Conservation (phyloP, 1,140 invertebrate species). For the Sycobia sp. region DNA sequence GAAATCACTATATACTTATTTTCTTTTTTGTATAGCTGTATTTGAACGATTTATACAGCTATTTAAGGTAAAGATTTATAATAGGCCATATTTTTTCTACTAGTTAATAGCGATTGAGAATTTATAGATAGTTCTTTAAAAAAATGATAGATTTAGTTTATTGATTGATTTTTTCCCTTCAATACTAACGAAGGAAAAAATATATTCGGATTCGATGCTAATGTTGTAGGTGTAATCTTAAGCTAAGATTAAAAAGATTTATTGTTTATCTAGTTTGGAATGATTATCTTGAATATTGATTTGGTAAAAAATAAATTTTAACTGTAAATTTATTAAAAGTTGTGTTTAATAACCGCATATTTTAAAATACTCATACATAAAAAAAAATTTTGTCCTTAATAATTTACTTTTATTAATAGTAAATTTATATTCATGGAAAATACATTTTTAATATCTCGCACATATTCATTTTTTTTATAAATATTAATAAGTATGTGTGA, state of each 20-base stretch:
- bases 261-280: neutral
- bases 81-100: conserved; percentile 24
- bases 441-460: conserved; percentile 5
- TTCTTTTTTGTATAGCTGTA: neutral
- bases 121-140: conserved; percentile 4
- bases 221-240: conserved; percentile 6
- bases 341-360: neutral
- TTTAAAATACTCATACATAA: conserved; percentile 5
- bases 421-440: conserved; percentile 1
- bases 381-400: conserved; percentile 19
- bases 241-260: conserved; percentile 6
- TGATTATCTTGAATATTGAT: conserved; percentile 1
- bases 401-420: neutral
- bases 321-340: neutral
- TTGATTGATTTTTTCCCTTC: neutral
- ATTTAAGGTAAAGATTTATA: conserved; percentile 13
- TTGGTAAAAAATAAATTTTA: conserved; percentile 12
- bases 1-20: neutral
- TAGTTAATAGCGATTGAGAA: conserved; percentile 15
- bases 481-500: too few species aligned
- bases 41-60: conserved; percentile 1
- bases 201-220: neutral
- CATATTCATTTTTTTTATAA: conserved; percentile 9
- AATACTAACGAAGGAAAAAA: neutral
- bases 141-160: conserved; percentile 10